Base-by-base conservation (phyloP, 2,888 invertebrate genomes). In the Tetragonisca angustula region DNA sequence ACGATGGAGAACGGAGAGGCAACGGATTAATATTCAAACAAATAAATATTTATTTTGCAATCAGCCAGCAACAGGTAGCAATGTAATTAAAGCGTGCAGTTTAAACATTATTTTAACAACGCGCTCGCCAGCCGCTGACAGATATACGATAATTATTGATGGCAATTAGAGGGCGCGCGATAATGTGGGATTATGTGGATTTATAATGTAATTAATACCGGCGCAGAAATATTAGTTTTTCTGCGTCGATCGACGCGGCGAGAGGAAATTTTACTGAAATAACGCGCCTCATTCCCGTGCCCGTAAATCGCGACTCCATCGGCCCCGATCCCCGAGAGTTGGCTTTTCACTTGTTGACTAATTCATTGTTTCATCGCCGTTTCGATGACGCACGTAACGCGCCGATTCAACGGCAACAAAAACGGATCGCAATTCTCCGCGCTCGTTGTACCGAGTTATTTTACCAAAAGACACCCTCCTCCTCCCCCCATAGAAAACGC, bases 21-120 rank as follows among this genome's bases (percentile, higher is more conserved):
- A 71, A 76, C 72, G 68, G 85, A 89, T 89, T 89, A 89, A 89
- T 89, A 89, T 89, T 89, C 88, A 86, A 89, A 88, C 88, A 89
- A 89, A 89, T 89, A 89, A 89, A 89, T 89, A 89, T 89, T 89
- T 89, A 89, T 89, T 89, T 89, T 89, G 86, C 89, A 88, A 89
- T 89, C 89, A 89, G 82, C 74, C 89, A 89, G 89, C 89, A 89
- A 89, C 89, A 89, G 89, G 89, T 89, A 89, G 89, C 79, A 88
- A 88, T 88, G 89, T 89, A 87, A 89, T 89, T 89, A 89, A 89
- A 89, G 82, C 88, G 88, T 79, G 81, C 89, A 86, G 87, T 89
- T 89, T 89, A 89, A 89, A 89, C 89, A 89, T 89, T 89, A 89
- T 89, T 89, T 89, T 83, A 89, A 89, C 89, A 89, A 89, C 87